Evolutionary conservation across 2,888 invertebrate species (phyloP).

Genomic region (Meloe dianella): DNA sequence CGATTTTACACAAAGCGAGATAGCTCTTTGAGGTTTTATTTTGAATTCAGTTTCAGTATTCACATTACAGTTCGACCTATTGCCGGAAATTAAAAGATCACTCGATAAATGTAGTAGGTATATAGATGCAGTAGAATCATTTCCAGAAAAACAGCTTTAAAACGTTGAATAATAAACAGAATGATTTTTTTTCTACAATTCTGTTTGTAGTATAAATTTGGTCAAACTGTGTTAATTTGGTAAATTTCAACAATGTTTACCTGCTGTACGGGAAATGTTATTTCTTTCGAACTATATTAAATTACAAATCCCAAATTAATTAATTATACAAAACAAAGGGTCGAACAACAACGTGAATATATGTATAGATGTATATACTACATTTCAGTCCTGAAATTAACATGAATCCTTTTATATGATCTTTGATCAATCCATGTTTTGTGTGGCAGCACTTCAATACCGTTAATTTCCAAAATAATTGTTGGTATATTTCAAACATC

Average conservation of each 20-base stretch:
- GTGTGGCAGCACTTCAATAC: neutral
- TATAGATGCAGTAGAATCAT: too few relatives aligned
- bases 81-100: neutral
- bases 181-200: too few relatives aligned
- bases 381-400: conserved; percentile 1
- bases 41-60: neutral
- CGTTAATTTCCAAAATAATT: neutral
- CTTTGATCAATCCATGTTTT: conserved; percentile 9
- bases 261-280: too few relatives aligned
- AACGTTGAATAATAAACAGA: too few relatives aligned
- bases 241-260: too few relatives aligned
- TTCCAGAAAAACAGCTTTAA: too few relatives aligned
- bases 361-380: neutral
- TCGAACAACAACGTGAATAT: neutral
- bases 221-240: too few relatives aligned
- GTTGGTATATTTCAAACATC: neutral
- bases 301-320: neutral
- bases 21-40: neutral
- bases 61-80: neutral
- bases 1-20: neutral
- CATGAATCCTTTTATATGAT: conserved; percentile 1
- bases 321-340: conserved; percentile 6
- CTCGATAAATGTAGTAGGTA: neutral
- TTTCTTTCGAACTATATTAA: neutral
- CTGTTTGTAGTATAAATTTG: too few relatives aligned